Conservation (phyloP, 2,797 vertebrate genomes). For the Enteromius unitaeniatus region DNA sequence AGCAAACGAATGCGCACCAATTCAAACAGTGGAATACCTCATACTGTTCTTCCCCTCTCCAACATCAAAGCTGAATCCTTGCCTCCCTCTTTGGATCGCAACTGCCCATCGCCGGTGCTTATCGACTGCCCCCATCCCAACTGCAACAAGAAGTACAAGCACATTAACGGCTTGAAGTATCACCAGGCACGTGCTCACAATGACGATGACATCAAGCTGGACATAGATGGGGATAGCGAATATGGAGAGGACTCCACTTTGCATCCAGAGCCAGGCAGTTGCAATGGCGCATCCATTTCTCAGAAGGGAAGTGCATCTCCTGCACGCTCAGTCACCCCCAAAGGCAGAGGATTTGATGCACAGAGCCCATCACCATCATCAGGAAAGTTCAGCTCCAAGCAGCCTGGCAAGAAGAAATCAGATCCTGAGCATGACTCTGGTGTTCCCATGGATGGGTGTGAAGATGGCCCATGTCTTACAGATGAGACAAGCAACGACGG, state of each 20-base stretch:
- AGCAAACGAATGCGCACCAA: conserved; percentile 98
- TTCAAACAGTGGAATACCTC: conserved; percentile 86
- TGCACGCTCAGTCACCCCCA: conserved; percentile 92
- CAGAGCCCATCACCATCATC: conserved; percentile 93
- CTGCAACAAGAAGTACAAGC: conserved; percentile 99
- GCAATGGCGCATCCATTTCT: conserved; percentile 88
- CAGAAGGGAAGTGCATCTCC: conserved; percentile 95
- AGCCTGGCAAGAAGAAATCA: conserved; percentile 91
- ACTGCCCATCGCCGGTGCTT: conserved; percentile 93
- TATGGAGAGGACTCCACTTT: conserved; percentile 92
- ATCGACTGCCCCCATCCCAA: conserved; percentile 99
- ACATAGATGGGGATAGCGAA: conserved; percentile 94
- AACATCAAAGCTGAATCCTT: conserved; percentile 87
- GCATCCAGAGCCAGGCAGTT: conserved; percentile 87
- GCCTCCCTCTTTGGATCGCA: conserved; percentile 86
- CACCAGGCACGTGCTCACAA: conserved; percentile 98
- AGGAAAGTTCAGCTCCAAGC: conserved; percentile 90
- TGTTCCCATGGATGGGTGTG: conserved; percentile 90
- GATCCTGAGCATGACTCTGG: conserved; percentile 88
- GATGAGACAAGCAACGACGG: conserved; percentile 96
- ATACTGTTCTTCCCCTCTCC: conserved; percentile 79
- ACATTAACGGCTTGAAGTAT: conserved; percentile 99
- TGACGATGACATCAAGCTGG: conserved; percentile 92
- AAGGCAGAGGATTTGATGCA: conserved; percentile 91
- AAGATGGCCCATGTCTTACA: conserved; percentile 89